Conservation (phyloP, 2,113 vertebrate genomes). For the Xyliphius kryptos region DNA sequence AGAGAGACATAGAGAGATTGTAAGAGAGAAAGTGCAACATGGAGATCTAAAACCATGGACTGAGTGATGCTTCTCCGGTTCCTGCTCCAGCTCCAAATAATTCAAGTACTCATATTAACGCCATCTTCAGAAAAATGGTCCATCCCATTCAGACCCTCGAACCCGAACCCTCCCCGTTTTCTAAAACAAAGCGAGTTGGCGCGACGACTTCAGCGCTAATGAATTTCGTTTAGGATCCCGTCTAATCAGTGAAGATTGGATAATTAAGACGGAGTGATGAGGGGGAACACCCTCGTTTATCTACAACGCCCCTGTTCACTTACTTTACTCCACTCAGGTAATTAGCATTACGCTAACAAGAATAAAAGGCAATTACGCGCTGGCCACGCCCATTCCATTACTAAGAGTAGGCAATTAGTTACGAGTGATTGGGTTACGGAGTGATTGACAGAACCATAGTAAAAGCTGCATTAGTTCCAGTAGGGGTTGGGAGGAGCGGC, state of each 20-base stretch:
- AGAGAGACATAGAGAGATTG: constrained; percentile 1
- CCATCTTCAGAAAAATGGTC: too few relatives aligned
- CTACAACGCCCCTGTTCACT: constrained; percentile 29
- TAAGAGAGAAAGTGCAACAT: too few relatives aligned
- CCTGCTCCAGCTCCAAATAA: not conserved
- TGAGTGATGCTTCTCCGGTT: not conserved
- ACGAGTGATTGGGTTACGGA: constrained; percentile 24
- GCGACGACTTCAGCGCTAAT: constrained; percentile 44
- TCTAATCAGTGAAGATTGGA: constrained; percentile 60
- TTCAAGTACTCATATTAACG: not conserved
- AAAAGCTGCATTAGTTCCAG: not conserved
- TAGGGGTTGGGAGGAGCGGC: too few relatives aligned
- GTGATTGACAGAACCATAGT: constrained; percentile 9
- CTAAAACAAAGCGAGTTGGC: constrained; percentile 16
- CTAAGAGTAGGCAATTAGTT: constrained; percentile 21
- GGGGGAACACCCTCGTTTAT: constrained; percentile 44
- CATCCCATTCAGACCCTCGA: too few relatives aligned
- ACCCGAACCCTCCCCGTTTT: too few relatives aligned
- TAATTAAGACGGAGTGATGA: constrained; percentile 61
- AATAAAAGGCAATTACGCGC: constrained; percentile 33
- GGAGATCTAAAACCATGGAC: constrained; percentile 3
- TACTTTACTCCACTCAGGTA: constrained; percentile 44
- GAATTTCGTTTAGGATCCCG: constrained; percentile 60
- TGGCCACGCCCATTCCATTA: constrained; percentile 37
- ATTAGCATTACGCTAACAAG: constrained; percentile 48